Evolutionary conservation across 2,797 vertebrate species (phyloP), one percentile per base, ranked within the genome.

Genomic region (Bryconaethiops microstoma): DNA sequence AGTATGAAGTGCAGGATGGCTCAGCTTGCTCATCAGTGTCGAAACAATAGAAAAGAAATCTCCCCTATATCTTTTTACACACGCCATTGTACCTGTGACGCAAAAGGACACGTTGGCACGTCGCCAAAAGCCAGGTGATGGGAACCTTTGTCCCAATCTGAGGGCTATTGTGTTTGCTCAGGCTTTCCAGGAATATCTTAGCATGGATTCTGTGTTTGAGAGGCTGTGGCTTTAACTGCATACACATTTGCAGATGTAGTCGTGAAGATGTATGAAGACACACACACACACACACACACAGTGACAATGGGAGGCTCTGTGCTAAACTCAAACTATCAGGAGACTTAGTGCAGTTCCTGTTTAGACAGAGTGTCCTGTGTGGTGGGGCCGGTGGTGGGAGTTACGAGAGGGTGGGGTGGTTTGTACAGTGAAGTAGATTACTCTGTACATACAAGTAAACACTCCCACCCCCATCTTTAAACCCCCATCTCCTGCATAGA

Each of bases 271-370:
- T 16, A 69, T 3, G 5, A 74, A 45, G 21, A 39, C 9, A 39
- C 48, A 21, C 3, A 25, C 35, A 35, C 35, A 35, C 35, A 39
- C 9, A 39, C 29, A 9, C 3, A 25, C 29, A 0, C 21, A 5
- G 10, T 29, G 68, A 74, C 19, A 25, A 45, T 45, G 10, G 40
- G 23, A 57, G 72, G 64, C 68, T 42, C 39, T 42, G 48, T 29
- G 45, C 52, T 63, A 23, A 59, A 39, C 54, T 23, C 70, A 50
- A 54, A 71, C 64, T 68, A 23, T 50, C 69, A 78, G 25, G 60
- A n/a, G 59, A 52, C 65, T 72, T 0, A 52, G 19, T 60, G 25
- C 39, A 55, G 82, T 64, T 83, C 77, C 82, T 72, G 68, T 73
- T 76, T 52, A 57, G 59, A 71, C 50, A n/a, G 72, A 54, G 60